phyloP scores from a whole-genome alignment of 2,797 vertebrate genomes.

The Myotis findleyi region DNA sequence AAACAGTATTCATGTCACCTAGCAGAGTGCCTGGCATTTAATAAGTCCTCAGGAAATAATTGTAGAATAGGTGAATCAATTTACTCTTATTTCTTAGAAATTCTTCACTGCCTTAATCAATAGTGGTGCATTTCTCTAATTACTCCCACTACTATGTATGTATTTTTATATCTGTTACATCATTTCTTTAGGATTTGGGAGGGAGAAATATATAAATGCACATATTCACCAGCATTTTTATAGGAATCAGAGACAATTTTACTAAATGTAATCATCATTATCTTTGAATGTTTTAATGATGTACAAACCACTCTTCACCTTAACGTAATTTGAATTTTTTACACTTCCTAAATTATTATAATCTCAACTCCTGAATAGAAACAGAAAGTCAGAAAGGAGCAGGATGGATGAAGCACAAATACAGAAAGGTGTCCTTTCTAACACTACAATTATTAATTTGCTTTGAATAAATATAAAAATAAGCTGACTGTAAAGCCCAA shows the following conservation, averaged over 20 bases:
- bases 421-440: neutral
- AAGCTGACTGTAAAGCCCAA: neutral
- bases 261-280: neutral
- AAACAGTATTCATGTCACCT: neutral
- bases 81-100: slow-evolving; percentile 1
- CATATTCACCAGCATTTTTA: neutral
- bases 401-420: neutral
- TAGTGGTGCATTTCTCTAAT: neutral
- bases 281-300: neutral
- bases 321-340: slow-evolving; percentile 4
- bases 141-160: neutral
- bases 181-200: neutral
- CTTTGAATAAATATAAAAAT: neutral
- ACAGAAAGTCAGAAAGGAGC: neutral
- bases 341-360: neutral
- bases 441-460: neutral
- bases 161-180: slow-evolving; percentile 29
- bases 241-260: neutral
- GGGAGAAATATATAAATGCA: neutral
- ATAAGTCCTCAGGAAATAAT: neutral
- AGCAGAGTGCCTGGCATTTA: neutral
- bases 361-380: neutral
- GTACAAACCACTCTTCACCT: neutral
- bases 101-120: neutral
- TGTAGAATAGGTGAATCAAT: neutral